Percentiles rank a stretch among this genome's conserved stretches.
Conservation (phyloP, 2,888 invertebrate species). For the Omphaloscelis lunosa region DNA sequence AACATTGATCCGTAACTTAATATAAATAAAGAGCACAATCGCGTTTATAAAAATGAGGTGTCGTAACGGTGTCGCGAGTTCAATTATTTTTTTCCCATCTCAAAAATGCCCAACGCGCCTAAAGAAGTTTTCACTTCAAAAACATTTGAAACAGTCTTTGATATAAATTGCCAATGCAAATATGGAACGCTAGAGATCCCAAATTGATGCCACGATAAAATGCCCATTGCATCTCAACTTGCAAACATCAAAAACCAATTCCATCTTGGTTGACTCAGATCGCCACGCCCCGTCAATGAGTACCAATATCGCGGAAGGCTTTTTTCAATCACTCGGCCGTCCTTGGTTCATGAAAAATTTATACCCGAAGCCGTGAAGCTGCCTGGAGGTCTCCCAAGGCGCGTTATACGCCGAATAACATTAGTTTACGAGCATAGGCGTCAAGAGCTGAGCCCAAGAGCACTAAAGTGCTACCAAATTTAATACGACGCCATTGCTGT, state of each 20-base stretch:
- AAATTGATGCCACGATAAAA: neutral
- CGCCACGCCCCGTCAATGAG: conserved; percentile 75
- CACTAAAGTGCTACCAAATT: conserved; percentile 79
- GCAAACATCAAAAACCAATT: conserved; percentile 53
- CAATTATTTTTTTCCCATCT: too few species aligned
- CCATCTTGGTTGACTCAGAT: conserved; percentile 46
- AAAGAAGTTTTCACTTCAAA: too few species aligned
- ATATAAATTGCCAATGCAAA: neutral
- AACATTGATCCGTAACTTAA: too few species aligned
- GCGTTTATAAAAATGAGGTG: too few species aligned
- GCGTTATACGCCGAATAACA: conserved; percentile 85
- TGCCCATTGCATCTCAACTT: conserved; percentile 17
- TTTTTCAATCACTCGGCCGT: conserved; percentile 86
- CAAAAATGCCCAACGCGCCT: too few species aligned
- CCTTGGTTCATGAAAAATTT: conserved; percentile 88
- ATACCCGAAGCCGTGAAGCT: conserved; percentile 74
- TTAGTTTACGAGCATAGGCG: conserved; percentile 84
- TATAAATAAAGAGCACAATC: too few species aligned
- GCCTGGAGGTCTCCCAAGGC: conserved; percentile 76
- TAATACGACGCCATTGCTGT: conserved; percentile 73
- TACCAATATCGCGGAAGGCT: conserved; percentile 81
- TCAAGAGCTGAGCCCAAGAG: conserved; percentile 69
- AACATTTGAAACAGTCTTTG: neutral
- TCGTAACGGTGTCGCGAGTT: too few species aligned
- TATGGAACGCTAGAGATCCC: neutral